Evolutionary conservation across 2,797 vertebrate species (phyloP).

Genomic region (Pangasius macronema): DNA sequence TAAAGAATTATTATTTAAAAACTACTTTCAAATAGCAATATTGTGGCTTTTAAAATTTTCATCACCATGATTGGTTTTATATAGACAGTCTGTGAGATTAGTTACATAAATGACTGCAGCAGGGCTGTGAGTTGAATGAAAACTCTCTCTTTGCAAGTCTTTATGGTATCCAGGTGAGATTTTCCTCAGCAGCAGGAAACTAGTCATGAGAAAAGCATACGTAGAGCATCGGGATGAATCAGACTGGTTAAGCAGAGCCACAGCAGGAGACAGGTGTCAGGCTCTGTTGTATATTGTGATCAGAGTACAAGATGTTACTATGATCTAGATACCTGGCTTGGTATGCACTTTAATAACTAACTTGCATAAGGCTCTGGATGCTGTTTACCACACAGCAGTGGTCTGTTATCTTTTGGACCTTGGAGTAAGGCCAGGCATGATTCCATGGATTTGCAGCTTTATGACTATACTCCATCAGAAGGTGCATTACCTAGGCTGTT

Average conservation of each 20-base stretch:
- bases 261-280: background rate
- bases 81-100: no score
- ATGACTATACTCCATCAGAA: background rate
- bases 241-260: background rate
- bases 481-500: background rate
- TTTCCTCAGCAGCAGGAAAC: background rate
- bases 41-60: no score
- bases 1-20: no score
- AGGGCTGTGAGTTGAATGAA: no score
- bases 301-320: background rate
- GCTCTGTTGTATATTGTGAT: background rate
- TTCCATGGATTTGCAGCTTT: background rate
- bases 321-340: background rate
- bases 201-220: background rate
- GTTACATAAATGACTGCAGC: no score
- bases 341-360: background rate
- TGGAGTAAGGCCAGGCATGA: background rate
- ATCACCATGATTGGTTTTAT: no score
- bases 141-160: no score
- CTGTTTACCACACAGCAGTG: background rate
- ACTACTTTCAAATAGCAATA: no score
- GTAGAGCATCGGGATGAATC: background rate
- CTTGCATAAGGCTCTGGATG: background rate
- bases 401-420: conserved; percentile 5
- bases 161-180: no score